Conservation (phyloP, 1,140 invertebrate genomes). For the Ladona fulva region DNA sequence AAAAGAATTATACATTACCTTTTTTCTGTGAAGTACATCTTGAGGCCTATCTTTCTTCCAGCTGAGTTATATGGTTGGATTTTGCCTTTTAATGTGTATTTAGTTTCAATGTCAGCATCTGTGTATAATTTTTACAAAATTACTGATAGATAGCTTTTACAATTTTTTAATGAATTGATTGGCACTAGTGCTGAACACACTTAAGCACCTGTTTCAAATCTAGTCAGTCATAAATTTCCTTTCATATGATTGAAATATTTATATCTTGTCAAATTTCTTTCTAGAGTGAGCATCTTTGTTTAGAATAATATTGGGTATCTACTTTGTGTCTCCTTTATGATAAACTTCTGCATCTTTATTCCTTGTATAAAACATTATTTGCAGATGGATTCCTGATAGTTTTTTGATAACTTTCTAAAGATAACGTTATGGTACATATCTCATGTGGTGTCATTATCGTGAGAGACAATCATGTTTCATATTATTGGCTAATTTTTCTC, state of each 20-base stretch:
- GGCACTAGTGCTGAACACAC: background rate
- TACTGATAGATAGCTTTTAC: background rate
- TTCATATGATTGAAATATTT: no score
- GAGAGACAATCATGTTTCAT: constrained; percentile 6
- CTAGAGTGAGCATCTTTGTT: no score
- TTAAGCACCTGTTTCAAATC: no score
- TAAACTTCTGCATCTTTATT: no score
- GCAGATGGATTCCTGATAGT: background rate
- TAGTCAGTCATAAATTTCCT: no score
- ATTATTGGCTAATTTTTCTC: background rate
- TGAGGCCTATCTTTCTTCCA: background rate
- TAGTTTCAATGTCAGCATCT: background rate
- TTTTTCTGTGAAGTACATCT: background rate
- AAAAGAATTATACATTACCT: background rate
- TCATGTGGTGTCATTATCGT: background rate
- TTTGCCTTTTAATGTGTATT: background rate
- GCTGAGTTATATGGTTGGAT: constrained; percentile 4
- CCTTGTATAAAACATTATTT: no score
- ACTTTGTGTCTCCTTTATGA: no score
- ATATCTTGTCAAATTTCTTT: no score
- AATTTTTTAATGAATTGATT: background rate
- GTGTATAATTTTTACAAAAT: background rate
- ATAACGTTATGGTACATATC: background rate
- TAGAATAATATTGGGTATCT: no score
- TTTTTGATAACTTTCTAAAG: background rate